phyloP scores from a whole-genome alignment of 2,888 invertebrate genomes.

The Andrena trimmerana region DNA sequence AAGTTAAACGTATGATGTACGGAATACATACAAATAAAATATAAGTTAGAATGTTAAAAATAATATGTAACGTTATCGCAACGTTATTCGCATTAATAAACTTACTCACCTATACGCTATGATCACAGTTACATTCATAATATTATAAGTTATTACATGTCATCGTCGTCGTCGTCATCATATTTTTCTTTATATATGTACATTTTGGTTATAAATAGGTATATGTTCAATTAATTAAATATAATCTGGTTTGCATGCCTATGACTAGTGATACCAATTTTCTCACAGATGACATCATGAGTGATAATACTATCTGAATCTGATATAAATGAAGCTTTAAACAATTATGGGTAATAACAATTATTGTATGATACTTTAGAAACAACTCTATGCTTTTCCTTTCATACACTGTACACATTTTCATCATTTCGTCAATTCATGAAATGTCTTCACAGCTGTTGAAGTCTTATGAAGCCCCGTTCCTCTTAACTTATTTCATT shows the following conservation, averaged over 20 bases:
- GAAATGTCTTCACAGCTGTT: slow-evolving; percentile 40
- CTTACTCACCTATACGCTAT: slow-evolving; percentile 82
- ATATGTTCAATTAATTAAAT: slow-evolving; percentile 81
- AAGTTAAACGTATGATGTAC: slow-evolving; percentile 54
- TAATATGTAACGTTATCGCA: slow-evolving; percentile 67
- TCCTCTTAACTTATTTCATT: slow-evolving; percentile 32
- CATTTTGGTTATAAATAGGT: slow-evolving; percentile 81
- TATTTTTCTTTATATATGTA: slow-evolving; percentile 81
- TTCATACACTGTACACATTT: slow-evolving; percentile 82
- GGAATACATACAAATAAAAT: slow-evolving; percentile 63
- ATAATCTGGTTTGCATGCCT: slow-evolving; percentile 81
- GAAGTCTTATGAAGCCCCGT: slow-evolving; percentile 48
- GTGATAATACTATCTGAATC: slow-evolving; percentile 70
- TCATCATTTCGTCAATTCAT: slow-evolving; percentile 60
- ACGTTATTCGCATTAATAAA: slow-evolving; percentile 73
- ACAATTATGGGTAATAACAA: slow-evolving; percentile 61
- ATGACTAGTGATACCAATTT: slow-evolving; percentile 80
- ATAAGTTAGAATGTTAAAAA: slow-evolving; percentile 66
- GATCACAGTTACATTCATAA: slow-evolving; percentile 85
- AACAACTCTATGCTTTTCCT: slow-evolving; percentile 66
- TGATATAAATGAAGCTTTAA: slow-evolving; percentile 69
- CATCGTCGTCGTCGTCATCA: slow-evolving; percentile 65
- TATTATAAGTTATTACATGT: slow-evolving; percentile 80
- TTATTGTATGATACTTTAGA: slow-evolving; percentile 61
- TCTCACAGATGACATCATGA: slow-evolving; percentile 63